A percentile compares a stretch with the other conserved stretches of the same genome.
Evolutionary conservation across 1,140 invertebrate species (phyloP).

Genomic region (Armadillidium nasatum): DNA sequence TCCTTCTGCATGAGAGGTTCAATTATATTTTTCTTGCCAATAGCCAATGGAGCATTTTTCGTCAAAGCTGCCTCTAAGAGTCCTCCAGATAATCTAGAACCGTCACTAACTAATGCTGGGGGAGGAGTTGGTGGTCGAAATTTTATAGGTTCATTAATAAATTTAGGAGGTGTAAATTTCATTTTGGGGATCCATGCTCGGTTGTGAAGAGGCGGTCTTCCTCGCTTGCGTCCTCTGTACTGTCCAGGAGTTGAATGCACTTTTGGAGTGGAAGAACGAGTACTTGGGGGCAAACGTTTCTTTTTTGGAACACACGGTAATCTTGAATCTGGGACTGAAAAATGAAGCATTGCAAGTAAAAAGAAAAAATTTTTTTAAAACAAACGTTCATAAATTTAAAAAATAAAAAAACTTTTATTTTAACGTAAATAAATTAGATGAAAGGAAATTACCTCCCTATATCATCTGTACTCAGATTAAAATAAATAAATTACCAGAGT

Average conservation of each 20-base stretch:
- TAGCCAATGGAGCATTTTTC: neutral
- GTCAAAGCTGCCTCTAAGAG: neutral
- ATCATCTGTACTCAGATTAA: no score
- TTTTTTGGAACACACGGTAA: neutral
- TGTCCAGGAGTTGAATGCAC: neutral
- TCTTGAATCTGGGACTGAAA: neutral
- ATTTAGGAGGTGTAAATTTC: neutral
- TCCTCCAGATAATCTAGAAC: neutral
- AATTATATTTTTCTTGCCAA: neutral
- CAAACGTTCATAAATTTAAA: no score
- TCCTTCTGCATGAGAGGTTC: neutral
- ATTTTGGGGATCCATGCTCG: neutral
- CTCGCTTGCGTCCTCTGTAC: neutral
- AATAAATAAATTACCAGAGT: no score
- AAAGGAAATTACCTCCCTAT: no score
- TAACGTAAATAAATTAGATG: no score
- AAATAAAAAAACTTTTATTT: no score
- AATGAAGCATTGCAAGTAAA: no score
- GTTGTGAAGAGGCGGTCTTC: neutral
- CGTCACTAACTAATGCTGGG: neutral
- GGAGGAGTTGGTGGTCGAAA: neutral
- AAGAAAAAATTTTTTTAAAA: no score
- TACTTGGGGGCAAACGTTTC: neutral
- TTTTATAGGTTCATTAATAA: neutral
- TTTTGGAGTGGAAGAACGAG: neutral